Evolutionary conservation across 2,113 vertebrate species (phyloP), one percentile per base, ranked within the genome.

Genomic region (Dicrurus megarhynchus): DNA sequence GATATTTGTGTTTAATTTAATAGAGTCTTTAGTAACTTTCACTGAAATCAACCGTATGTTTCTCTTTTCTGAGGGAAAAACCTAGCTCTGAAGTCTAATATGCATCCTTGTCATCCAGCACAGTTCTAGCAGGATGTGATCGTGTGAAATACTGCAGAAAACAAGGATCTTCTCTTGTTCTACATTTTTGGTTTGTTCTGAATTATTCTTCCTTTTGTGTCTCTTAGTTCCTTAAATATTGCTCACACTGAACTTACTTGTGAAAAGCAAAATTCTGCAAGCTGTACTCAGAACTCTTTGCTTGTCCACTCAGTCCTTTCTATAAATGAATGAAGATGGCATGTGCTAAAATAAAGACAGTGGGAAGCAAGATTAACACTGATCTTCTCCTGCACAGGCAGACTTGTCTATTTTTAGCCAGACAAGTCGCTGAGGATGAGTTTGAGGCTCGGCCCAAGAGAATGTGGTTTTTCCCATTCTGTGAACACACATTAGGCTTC

Each of bases 191-290:
- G 56, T 26, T 76, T 94, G n/a, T 63, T 95, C 78, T 59, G 68
- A 59, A 87, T 76, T 75, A 71, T 77, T 91, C 67, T 86, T 93
- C 44, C 42, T 78, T 84, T 60, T 77, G 13, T 76, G 55, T 61
- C 52, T 93, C 11, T 76, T 91, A 69, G 78, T 76, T 93, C 75
- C 75, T 83, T 70, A 84, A 92, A 77, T 78, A 67, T 56, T 93
- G 63, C 52, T 96, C 84, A 91, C 42, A 71, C 7, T 68, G 64
- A 83, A 93, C 52, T 80, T 78, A 84, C 63, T 68, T 92, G 77
- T 93, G 88, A 86, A 94, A 96, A 97, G 27, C 50, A 69, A 74
- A 94, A 85, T 75, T 86, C 59, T 94, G 81, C 70, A 89, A 70
- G 32, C 37, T 42, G 28, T 56, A 41, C 73, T 78, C 8, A 77